phyloP scores from a whole-genome alignment of 1,140 invertebrate species.

The Hesperophylax magnus region DNA sequence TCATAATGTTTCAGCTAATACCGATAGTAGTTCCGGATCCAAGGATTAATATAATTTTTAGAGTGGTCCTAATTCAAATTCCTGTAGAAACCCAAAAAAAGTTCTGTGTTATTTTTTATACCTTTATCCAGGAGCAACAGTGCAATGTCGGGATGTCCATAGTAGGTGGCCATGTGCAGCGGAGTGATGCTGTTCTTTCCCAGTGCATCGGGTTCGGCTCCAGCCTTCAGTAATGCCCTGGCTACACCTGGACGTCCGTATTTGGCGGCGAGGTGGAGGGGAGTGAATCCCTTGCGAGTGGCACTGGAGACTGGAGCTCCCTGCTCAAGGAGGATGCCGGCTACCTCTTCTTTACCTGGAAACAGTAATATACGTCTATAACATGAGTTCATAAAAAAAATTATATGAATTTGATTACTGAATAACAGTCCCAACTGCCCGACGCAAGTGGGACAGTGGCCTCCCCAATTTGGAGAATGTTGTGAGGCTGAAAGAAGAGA shows the following conservation, averaged over 20 bases:
- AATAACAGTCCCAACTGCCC: too few relatives aligned
- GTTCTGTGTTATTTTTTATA: constrained; percentile 41
- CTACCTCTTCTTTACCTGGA: constrained; percentile 80
- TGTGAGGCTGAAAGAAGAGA: too few relatives aligned
- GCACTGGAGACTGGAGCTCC: constrained; percentile 91
- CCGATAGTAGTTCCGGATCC: too few relatives aligned
- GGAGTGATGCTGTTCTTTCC: constrained; percentile 99
- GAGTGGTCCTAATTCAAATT: too few relatives aligned
- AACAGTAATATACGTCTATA: background rate
- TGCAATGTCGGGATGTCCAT: constrained; percentile 95
- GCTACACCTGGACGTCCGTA: constrained; percentile 97
- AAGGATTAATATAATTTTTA: too few relatives aligned
- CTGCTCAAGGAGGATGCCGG: constrained; percentile 91
- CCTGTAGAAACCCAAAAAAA: too few relatives aligned
- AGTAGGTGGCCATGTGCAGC: constrained; percentile 97
- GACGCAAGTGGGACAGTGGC: too few relatives aligned
- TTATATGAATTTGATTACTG: too few relatives aligned
- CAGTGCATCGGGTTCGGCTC: constrained; percentile 93
- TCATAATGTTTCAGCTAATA: too few relatives aligned
- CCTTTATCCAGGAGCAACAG: constrained; percentile 91
- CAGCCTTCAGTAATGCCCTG: constrained; percentile 85
- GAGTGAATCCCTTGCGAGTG: constrained; percentile 98
- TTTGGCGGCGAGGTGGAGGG: constrained; percentile 96
- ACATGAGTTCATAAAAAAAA: too few relatives aligned
- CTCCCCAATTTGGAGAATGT: too few relatives aligned